These are phyloP conservation scores for Taenaris catops DNA, from an alignment of 2,888 invertebrate genomes.

Conservation along the genomic window DNA sequence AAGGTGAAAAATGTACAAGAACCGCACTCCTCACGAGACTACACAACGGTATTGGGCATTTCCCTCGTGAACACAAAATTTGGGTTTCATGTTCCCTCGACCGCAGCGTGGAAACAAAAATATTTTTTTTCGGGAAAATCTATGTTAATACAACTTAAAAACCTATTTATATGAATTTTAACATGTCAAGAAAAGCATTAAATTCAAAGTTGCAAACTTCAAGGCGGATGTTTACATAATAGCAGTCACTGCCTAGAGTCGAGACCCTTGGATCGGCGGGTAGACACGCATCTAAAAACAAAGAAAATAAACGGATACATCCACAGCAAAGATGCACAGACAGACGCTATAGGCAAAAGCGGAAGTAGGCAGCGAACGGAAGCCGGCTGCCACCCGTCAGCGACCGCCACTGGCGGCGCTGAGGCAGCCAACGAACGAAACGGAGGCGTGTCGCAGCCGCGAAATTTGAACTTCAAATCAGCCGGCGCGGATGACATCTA, in stretches of 20 bases:
- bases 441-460: too few relatives aligned
- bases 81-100: constrained; percentile 72
- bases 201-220: constrained; percentile 46
- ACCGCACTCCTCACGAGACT: constrained; percentile 80
- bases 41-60: constrained; percentile 80
- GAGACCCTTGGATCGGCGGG: constrained; percentile 18
- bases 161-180: constrained; percentile 22
- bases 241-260: constrained; percentile 7
- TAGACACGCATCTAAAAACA: constrained; percentile 12
- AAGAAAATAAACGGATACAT: too few relatives aligned
- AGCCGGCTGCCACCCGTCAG: too few relatives aligned
- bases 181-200: constrained; percentile 44
- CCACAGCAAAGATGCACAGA: too few relatives aligned
- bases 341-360: too few relatives aligned
- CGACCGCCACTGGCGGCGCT: too few relatives aligned
- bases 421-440: too few relatives aligned
- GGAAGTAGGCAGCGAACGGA: too few relatives aligned
- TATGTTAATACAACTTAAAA: constrained; percentile 22
- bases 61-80: constrained; percentile 76
- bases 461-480: too few relatives aligned
- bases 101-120: constrained; percentile 49
- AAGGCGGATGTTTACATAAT: constrained; percentile 45
- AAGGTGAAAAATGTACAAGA: constrained; percentile 82
- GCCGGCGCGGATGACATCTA: too few relatives aligned
- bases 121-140: constrained; percentile 33